Percentiles rank a stretch among this genome's conserved stretches.
These are phyloP conservation scores for Bufo bufo DNA, from an alignment of 2,113 vertebrate species.

Conservation along the genomic window DNA sequence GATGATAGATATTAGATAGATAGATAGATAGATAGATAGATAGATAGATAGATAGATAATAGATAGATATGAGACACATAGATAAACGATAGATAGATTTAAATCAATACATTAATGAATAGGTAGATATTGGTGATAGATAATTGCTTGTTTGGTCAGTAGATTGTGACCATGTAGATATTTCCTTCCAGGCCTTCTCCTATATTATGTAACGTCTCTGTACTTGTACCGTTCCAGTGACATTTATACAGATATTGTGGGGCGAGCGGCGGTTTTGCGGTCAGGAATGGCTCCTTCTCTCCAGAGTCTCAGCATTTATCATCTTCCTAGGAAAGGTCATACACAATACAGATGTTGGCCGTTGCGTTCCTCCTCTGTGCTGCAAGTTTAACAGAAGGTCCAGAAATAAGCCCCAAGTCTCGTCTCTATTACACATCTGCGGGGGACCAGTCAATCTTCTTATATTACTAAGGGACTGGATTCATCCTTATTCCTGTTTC, in stretches of 20 bases:
- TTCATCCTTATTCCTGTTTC: neutral
- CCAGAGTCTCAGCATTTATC: slow-evolving; percentile 12
- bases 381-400: neutral
- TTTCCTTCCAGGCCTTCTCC: too few species aligned
- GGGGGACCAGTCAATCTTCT: neutral
- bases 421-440: neutral
- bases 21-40: slow-evolving; percentile 43
- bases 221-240: neutral
- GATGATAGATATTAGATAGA: slow-evolving; percentile 27
- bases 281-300: slow-evolving; percentile 1
- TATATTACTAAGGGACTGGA: neutral
- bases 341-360: slow-evolving; percentile 9
- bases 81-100: too few species aligned
- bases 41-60: neutral
- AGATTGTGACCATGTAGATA: too few species aligned
- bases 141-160: too few species aligned
- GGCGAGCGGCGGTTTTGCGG: neutral
- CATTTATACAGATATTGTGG: slow-evolving; percentile 29
- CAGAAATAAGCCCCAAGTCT: neutral
- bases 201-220: neutral
- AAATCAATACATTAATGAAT: too few species aligned
- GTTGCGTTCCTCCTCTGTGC: neutral
- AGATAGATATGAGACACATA: neutral
- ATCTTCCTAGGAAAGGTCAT: slow-evolving; percentile 25
- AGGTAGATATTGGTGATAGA: too few species aligned